phyloP scores from a whole-genome alignment of 2,797 vertebrate species.

The Gallirallus australis region DNA sequence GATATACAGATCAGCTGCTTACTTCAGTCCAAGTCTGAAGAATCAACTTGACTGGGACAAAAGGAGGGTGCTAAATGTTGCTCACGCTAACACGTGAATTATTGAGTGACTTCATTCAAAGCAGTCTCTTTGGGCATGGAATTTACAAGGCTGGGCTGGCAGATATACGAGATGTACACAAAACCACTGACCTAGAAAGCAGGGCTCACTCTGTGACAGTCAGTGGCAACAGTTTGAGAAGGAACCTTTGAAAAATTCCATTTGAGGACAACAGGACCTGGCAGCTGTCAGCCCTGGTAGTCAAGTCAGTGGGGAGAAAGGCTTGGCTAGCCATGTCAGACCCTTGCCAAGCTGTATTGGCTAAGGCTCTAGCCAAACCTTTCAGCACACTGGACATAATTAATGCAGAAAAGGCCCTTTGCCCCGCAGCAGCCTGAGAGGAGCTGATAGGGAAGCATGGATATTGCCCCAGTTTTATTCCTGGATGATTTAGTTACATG shows the following conservation, averaged over 20 bases:
- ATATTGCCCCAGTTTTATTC: not conserved
- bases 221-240: not conserved
- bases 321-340: slow-evolving; percentile 7
- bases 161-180: not conserved
- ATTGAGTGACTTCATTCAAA: not conserved
- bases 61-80: not conserved
- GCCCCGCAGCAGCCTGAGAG: slow-evolving; percentile 21
- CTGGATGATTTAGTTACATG: not conserved
- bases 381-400: slow-evolving; percentile 15
- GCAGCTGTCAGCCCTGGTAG: slow-evolving; percentile 52
- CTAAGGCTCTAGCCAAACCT: slow-evolving; percentile 18
- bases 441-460: not conserved
- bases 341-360: not conserved
- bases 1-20: not conserved
- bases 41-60: not conserved
- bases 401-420: slow-evolving; percentile 43
- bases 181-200: not conserved
- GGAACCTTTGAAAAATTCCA: slow-evolving; percentile 28
- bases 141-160: not conserved
- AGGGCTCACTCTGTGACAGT: accelerated
- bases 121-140: not conserved
- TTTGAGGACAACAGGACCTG: slow-evolving; percentile 38
- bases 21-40: not conserved
- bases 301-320: slow-evolving; percentile 26
- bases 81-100: not conserved